These are phyloP conservation scores for Corydoras maculifer DNA, from an alignment of 2,113 vertebrate species.

Conservation along the genomic window DNA sequence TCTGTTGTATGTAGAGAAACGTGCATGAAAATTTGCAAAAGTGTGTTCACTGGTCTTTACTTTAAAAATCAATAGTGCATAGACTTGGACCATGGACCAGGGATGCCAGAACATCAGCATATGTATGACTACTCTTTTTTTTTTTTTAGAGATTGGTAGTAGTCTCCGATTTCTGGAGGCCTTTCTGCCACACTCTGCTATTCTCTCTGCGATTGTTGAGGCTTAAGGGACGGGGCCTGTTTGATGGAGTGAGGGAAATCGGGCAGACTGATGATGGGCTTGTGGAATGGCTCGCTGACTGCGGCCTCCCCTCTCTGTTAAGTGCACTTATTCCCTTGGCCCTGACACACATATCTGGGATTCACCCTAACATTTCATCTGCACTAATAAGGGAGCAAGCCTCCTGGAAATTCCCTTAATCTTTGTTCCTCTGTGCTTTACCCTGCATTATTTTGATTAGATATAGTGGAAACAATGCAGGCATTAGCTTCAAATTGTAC, in stretches of 20 bases:
- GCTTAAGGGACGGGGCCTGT: slow-evolving; percentile 15
- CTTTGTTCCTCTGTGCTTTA: neutral
- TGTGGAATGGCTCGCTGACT: slow-evolving; percentile 50
- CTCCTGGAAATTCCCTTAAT: slow-evolving; percentile 19
- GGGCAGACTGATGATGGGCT: slow-evolving; percentile 48
- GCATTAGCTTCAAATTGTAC: too few species aligned
- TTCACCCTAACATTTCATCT: slow-evolving; percentile 34
- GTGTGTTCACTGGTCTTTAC: too few species aligned
- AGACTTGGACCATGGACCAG: too few species aligned
- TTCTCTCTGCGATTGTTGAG: slow-evolving; percentile 26
- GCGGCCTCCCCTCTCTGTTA: slow-evolving; percentile 42
- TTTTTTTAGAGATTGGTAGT: neutral
- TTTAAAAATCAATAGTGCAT: too few species aligned
- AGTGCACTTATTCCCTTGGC: slow-evolving; percentile 59
- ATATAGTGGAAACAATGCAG: neutral
- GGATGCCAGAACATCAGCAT: neutral
- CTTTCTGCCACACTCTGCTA: neutral
- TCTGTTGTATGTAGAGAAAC: too few species aligned
- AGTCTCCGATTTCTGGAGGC: neutral
- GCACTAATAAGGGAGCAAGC: slow-evolving; percentile 7
- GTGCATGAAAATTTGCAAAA: too few species aligned
- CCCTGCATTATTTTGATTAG: neutral
- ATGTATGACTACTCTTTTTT: neutral
- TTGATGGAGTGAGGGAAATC: slow-evolving; percentile 30
- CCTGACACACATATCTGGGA: slow-evolving; percentile 47